Base-by-base conservation (phyloP, 2,797 vertebrate species). In the Acanthornis magna region DNA sequence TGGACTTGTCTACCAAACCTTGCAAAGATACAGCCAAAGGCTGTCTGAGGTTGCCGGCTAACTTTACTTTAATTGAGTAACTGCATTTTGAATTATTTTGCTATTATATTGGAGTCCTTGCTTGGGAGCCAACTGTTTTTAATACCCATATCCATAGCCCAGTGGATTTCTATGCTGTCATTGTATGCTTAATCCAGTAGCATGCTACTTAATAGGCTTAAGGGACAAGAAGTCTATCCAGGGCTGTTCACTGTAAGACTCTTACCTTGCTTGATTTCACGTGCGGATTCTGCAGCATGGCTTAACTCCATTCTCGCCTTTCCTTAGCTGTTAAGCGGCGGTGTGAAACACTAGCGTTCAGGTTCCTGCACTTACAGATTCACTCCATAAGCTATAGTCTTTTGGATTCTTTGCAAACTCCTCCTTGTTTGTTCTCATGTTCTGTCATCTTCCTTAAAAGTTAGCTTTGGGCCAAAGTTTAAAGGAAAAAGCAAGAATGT, bases 1-100 rank as follows among this genome's bases (percentile, higher is more conserved):
- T 98, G 97, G 96, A 97, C 96, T 98, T 97, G 97, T 97, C 93
- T 96, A 95, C 86, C 95, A 97, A 76, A 97, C 94, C 95, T 97
- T 96, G 93, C 89, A 93, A 94, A 95, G 95, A 89, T 76, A 89
- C 94, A 97, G 96, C 96, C 54, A 85, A 97, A 96, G 97, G 96
- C 96, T 97, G 95, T 96, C 97, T 97, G 97, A 97, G 98, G 97
- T 98, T 98, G 97, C 98, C 95, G 81, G 97, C 97, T 98, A 98
- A 97, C 98, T 98, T 97, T 92, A 96, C 96, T 96, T 95, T 96
- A 97, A 93, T 93, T 91, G 96, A 98, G 96, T 97, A 97, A 96
- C 97, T 98, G 97, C 96, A 57, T 98, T 97, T 96, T 97, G 91
- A 97, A 96, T 92, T 82, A 95, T 97, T 98, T 98, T 97, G 95